Evolutionary conservation across 2,113 vertebrate species (phyloP), one percentile per base, ranked within the genome.

Genomic region (Ictalurus furcatus): DNA sequence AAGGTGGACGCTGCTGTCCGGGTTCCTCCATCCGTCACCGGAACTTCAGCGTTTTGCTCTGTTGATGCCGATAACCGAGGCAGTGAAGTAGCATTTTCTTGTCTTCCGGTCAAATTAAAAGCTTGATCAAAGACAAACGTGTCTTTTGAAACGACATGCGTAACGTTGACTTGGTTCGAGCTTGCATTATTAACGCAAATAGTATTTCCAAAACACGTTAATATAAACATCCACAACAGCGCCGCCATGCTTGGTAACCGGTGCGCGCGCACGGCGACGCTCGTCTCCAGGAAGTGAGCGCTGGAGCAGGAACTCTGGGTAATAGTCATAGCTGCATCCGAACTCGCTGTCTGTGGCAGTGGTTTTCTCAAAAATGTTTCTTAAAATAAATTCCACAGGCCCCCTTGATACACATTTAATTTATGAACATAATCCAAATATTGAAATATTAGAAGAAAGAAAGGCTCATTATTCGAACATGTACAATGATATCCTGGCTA

Each of bases 241-340:
- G 82, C 84, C 19, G 90, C 88, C 91, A 92, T 92, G 56, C 85
- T 91, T 90, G 48, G 88, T 63, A 85, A 89, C 89, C 81, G 25
- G 25, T 54, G n/a, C 40, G 30, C 79, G n/a, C 40, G 30, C 5
- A 37, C 37, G 56, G 48, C 71, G 67, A 69, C 30, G 37, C 8
- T 6, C 65, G 89, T 90, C 82, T 89, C 89, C 52, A 92, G 86
- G 91, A 90, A 88, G 58, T 85, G 37, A 74, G 69, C 85, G 48
- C 82, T 48, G 23, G 30, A 59, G 91, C 79, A 58, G 79, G 79
- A 74, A 91, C 74, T 88, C 52, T 79, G 87, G 87, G 88, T 85
- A 82, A 81, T 14, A 17, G 54, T 28, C 44, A 54, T 12, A 13
- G 48, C 37, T 0, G 8, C 71, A 16, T 74, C 16, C 7, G 37